Base-by-base conservation (phyloP, 2,888 invertebrate species). In the Lithophane socia region DNA sequence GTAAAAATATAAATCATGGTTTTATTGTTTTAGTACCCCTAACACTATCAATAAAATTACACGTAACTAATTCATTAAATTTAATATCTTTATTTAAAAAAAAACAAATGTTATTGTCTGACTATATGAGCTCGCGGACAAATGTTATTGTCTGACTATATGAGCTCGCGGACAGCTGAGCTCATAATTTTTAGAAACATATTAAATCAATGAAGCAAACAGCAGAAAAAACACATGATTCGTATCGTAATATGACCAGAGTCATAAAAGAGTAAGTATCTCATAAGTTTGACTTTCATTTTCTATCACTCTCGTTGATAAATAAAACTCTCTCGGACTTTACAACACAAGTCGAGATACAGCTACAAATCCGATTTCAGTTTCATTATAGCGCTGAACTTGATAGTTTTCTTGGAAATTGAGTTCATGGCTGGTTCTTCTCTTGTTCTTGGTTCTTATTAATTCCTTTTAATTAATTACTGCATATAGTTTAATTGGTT, bases 1-100 rank as follows among this genome's bases (percentile, higher is more conserved):
- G 92, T 92, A 91, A 94, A 94, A 93, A 89, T 90, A 87, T 88
- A 81, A 70, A 92, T 89, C 74, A 88, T 91, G 70, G 92, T 95
- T 95, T 95, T 85, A 93, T 93, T 94, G 65, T 73, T 49, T 58
- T 61, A 44, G 44, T 78, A 44, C 13, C 86, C 82, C 81, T 83
- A 74, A 78, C 77, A 84, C 79, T 49, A 13, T 24, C 13, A 77
- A 87, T 84, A 77, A 84, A 52, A 60, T 42, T 13, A 61, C 10
- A 37, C 7, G 0, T 37, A 9, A 44, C 0, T 37, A 9, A 44
- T 49, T 65, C 5, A n/a, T 21, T 52, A 0, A 65, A 49, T 37
- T 16, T 0, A 37, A 24, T 49, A 13, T 56, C 13, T 66, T 65
- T 60, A 69, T 65, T 77, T 9, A 12, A 68, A 65, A 47, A 47